Evolutionary conservation across 1,140 invertebrate species (phyloP), one percentile per base, ranked within the genome.

Genomic region (Chlorops oryzae): DNA sequence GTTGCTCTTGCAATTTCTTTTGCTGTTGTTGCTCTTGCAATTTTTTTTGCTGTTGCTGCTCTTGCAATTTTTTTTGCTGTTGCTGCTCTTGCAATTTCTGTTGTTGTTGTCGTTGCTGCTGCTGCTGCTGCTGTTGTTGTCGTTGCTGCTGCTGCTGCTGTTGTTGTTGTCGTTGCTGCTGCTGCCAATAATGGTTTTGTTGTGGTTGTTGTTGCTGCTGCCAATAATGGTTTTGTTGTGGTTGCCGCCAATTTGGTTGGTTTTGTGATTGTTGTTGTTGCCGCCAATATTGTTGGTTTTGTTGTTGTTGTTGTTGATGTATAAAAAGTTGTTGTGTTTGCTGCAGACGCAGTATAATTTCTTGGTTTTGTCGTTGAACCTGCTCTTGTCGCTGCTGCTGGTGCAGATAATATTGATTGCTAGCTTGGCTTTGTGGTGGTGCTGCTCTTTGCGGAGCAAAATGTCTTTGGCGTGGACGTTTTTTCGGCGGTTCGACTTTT

Each of bases 131-230:
- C n/a, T n/a, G n/a, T n/a, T n/a, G n/a, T n/a, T n/a, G n/a, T n/a
- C n/a, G n/a, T n/a, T 35, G 34, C 20, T 39, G 47, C 17, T 50
- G 37, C 27, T 27, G 18, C 0, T 24, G 24, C 6, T 12, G 7
- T 6, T 52, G 47, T n/a, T n/a, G n/a, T n/a, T n/a, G n/a, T 12
- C 38, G 38, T 40, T 40, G n/a, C 20, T 40, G n/a, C 38, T n/a
- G 27, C n/a, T 32, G n/a, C 7, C 7, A 32, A 32, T n/a, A 32
- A 13, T 9, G n/a, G 27, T 9, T 32, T 7, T 32, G 7, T 32
- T 32, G n/a, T n/a, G n/a, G 34, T 24, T 56, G 37, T 47, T 46
- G 43, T 51, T 54, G n/a, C 51, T 50, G 46, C 48, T 47, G 27
- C 12, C 46, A 10, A 27, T 40, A 9, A 22, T 25, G 12, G 54